phyloP scores from a whole-genome alignment of 92 coral and sea anemone genomes.

The Isaurus tuberculatus region DNA sequence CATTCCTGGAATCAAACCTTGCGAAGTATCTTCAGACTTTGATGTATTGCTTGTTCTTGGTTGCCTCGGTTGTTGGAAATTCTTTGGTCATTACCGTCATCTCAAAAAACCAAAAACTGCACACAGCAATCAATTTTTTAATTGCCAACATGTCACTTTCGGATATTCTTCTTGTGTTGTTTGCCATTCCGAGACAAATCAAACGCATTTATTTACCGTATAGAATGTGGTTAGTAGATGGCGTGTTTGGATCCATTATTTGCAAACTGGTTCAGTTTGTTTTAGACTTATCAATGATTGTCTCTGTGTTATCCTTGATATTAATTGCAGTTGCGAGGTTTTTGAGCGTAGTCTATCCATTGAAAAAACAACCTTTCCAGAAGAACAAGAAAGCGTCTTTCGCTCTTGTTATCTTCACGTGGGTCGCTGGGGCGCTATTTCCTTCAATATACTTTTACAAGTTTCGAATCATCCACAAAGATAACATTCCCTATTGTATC shows the following conservation, averaged over 20 bases:
- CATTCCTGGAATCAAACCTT: constrained; percentile 3
- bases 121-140: not conserved
- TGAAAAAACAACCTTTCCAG: not conserved
- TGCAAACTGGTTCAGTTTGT: not conserved
- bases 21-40: not conserved
- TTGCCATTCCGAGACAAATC: constrained; percentile 12
- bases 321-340: constrained; percentile 19
- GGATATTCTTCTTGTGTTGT: constrained; percentile 8
- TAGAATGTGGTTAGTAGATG: not conserved
- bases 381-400: not conserved
- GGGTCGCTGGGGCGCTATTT: not conserved
- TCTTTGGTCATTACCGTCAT: constrained; percentile 6
- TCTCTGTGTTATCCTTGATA: constrained; percentile 5
- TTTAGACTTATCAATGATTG: not conserved
- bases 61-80: constrained; percentile 12
- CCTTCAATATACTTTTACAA: constrained; percentile 9
- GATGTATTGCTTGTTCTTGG: not conserved
- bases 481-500: not conserved
- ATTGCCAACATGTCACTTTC: constrained; percentile 35
- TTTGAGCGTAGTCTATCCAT: constrained; percentile 1
- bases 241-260: constrained; percentile 2
- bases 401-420: not conserved
- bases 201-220: not conserved
- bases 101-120: constrained; percentile 15
- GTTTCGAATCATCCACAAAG: not conserved